Evolutionary conservation across 2,888 invertebrate species (phyloP).

Genomic region (Dendrolimus pini): DNA sequence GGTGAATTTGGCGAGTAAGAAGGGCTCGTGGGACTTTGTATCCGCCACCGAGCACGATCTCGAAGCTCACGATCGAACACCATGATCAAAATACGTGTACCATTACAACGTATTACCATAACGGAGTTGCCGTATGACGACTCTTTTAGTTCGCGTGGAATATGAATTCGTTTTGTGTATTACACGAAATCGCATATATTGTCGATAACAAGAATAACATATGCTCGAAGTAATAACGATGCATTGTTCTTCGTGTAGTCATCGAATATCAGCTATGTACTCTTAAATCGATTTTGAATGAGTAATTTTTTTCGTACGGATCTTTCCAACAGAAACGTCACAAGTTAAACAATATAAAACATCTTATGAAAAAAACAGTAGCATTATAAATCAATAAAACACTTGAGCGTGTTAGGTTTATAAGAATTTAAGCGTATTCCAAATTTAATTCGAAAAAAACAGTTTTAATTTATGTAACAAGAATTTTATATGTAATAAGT

Average conservation of each 20-base stretch:
- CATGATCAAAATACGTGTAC: conserved; percentile 66
- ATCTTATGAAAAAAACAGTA: too few species aligned
- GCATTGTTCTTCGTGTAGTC: conserved; percentile 28
- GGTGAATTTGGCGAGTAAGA: conserved; percentile 37
- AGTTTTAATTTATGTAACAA: too few species aligned
- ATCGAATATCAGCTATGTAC: neutral
- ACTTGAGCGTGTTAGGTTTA: too few species aligned
- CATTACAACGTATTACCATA: conserved; percentile 58
- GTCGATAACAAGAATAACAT: conserved; percentile 44
- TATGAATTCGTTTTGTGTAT: conserved; percentile 57
- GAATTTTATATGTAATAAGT: too few species aligned
- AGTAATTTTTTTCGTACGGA: too few species aligned
- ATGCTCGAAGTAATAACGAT: conserved; percentile 37
- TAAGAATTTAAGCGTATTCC: too few species aligned
- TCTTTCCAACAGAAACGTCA: too few species aligned
- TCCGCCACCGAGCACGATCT: conserved; percentile 37
- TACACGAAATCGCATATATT: conserved; percentile 60
- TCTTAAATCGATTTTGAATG: conserved; percentile 14
- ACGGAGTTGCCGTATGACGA: conserved; percentile 61
- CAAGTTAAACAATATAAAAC: too few species aligned
- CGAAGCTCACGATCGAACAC: conserved; percentile 61
- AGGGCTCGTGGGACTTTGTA: conserved; percentile 13
- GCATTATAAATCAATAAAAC: too few species aligned
- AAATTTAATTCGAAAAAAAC: too few species aligned
- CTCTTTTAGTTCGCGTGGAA: conserved; percentile 63